These are phyloP conservation scores for Notodonta dromedarius DNA, from an alignment of 2,888 invertebrate species.

Conservation along the genomic window DNA sequence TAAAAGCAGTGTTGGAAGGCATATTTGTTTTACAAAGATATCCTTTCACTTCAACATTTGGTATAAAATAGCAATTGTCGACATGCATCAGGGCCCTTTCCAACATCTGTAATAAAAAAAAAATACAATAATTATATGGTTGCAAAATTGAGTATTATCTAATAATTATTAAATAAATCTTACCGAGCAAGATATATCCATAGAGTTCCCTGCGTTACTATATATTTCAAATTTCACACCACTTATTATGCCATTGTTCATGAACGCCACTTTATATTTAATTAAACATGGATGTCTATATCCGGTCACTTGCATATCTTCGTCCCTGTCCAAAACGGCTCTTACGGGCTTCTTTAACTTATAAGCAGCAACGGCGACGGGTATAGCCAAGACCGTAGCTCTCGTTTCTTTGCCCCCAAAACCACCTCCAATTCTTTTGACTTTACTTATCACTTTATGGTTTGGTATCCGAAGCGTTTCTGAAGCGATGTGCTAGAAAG, in stretches of 20 bases:
- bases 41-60: conserved; percentile 87
- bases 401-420: conserved; percentile 95
- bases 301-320: conserved; percentile 93
- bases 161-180: conserved; percentile 29
- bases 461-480: conserved; percentile 86
- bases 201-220: conserved; percentile 88
- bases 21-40: conserved; percentile 94
- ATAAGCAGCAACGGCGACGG: conserved; percentile 89
- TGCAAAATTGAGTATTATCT: not conserved
- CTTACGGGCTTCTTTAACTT: conserved; percentile 89
- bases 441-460: conserved; percentile 87
- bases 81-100: conserved; percentile 91
- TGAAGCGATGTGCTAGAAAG: conserved; percentile 84
- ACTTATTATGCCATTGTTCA: conserved; percentile 86
- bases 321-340: conserved; percentile 92
- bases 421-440: conserved; percentile 93
- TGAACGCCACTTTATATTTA: conserved; percentile 90
- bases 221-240: conserved; percentile 87
- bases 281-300: conserved; percentile 91
- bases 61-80: conserved; percentile 92
- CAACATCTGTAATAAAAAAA: conserved; percentile 84
- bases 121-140: not conserved
- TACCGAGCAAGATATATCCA: conserved; percentile 89
- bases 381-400: conserved; percentile 83
- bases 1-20: conserved; percentile 96